These are phyloP conservation scores for Zaprionus gabonicus DNA, from an alignment of 1,140 invertebrate genomes.

Conservation along the genomic window DNA sequence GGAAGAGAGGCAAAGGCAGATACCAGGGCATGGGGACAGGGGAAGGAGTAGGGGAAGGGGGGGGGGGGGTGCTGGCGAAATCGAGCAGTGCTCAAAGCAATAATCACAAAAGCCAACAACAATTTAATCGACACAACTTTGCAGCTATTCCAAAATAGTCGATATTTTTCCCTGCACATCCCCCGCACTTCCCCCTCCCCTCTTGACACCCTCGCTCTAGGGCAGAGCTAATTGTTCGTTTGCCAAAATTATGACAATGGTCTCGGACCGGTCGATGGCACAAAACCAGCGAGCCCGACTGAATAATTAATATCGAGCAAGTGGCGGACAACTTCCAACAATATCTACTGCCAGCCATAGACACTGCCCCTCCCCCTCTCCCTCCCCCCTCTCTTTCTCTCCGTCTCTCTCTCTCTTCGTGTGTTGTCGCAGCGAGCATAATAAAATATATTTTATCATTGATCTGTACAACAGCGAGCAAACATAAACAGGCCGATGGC, in stretches of 20 bases:
- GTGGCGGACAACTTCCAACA: conserved; percentile 29
- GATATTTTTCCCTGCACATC: background rate
- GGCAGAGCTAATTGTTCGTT: conserved; percentile 66
- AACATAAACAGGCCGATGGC: conserved; percentile 40
- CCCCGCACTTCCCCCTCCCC: background rate
- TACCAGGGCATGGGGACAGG: too few species aligned
- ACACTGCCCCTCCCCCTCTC: background rate
- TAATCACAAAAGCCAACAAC: conserved; percentile 71
- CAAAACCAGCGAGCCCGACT: conserved; percentile 14
- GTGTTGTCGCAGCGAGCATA: conserved; percentile 57
- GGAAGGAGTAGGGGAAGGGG: background rate
- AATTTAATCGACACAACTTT: conserved; percentile 65
- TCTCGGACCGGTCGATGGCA: conserved; percentile 15
- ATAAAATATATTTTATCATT: conserved; percentile 79
- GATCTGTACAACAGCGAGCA: conserved; percentile 47
- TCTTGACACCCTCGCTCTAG: background rate
- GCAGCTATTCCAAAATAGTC: conserved; percentile 40
- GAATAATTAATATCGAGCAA: conserved; percentile 55
- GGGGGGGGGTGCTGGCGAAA: background rate
- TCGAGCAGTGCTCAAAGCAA: conserved; percentile 34
- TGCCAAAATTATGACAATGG: conserved; percentile 59
- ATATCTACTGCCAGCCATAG: conserved; percentile 11
- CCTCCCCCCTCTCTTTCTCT: background rate
- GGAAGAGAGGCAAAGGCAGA: background rate
- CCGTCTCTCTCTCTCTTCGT: background rate